Evolutionary conservation across 2,113 vertebrate species (phyloP).

Genomic region (Strigops habroptila): DNA sequence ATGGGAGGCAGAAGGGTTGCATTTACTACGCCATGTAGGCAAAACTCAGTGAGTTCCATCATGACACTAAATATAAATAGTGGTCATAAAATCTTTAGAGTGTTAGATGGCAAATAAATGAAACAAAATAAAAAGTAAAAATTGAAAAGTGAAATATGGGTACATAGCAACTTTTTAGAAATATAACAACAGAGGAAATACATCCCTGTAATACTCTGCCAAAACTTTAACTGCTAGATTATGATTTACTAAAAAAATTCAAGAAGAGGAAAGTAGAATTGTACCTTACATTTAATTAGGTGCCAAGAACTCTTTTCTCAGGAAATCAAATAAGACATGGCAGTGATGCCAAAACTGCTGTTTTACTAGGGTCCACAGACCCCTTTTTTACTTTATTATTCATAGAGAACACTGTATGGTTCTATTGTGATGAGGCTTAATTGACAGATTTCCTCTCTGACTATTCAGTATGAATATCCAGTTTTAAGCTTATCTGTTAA

Average conservation of each 20-base stretch:
- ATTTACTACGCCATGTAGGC: not conserved
- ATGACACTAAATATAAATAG: not conserved
- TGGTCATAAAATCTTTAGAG: not conserved
- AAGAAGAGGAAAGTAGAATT: not conserved
- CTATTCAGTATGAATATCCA: not conserved
- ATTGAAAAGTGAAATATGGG: conserved; percentile 31
- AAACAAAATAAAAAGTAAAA: conserved; percentile 46
- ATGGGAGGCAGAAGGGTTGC: not conserved
- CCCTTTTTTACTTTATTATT: not conserved
- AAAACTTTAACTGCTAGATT: conserved; percentile 17
- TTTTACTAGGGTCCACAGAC: not conserved
- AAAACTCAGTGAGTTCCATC: not conserved
- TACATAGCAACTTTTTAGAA: conserved; percentile 8
- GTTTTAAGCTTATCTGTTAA: not conserved
- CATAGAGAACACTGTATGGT: not conserved
- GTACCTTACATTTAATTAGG: not conserved
- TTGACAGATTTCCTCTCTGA: not conserved
- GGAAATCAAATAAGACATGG: not conserved
- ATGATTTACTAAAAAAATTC: conserved; percentile 20
- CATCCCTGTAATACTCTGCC: not conserved
- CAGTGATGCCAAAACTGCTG: not conserved
- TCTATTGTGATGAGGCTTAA: not conserved
- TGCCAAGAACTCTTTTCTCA: not conserved
- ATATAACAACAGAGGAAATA: not conserved
- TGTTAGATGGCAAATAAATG: conserved; percentile 10